Conservation (phyloP, 2,888 invertebrate genomes). For the Spodoptera exigua region DNA sequence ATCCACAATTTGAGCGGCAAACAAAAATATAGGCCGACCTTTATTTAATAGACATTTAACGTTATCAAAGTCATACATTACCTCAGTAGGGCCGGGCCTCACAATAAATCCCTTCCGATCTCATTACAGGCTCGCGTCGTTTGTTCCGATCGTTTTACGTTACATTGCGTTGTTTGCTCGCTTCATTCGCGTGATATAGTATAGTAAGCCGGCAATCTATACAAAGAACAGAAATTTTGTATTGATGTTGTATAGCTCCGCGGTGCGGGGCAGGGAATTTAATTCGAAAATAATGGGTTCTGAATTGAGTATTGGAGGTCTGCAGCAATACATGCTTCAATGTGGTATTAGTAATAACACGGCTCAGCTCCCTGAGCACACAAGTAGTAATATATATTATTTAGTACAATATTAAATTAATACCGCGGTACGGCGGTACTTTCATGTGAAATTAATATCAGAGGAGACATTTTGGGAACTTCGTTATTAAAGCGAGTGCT, state of each 20-base stretch:
- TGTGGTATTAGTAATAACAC: conserved; percentile 22
- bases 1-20: conserved; percentile 24
- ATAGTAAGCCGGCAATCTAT: conserved; percentile 29
- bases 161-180: conserved; percentile 49
- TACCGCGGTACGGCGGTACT: conserved; percentile 7
- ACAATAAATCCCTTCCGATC: conserved; percentile 57
- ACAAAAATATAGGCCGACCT: conserved; percentile 40
- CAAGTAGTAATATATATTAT: conserved; percentile 4
- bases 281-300: conserved; percentile 43
- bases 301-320: conserved; percentile 20
- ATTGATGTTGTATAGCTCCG: not conserved
- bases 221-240: not conserved
- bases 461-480: conserved; percentile 25
- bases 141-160: conserved; percentile 49
- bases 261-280: conserved; percentile 5
- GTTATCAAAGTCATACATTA: conserved; percentile 54
- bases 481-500: conserved; percentile 16
- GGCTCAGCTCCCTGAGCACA: not conserved
- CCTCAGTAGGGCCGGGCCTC: conserved; percentile 20
- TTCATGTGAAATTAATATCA: conserved; percentile 24
- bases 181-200: conserved; percentile 28
- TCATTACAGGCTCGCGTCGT: conserved; percentile 43
- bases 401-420: conserved; percentile 17
- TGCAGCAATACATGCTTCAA: conserved; percentile 15
- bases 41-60: conserved; percentile 46